Evolutionary conservation across 2,888 invertebrate species (phyloP).

Genomic region (Noctuana brunneofusca): DNA sequence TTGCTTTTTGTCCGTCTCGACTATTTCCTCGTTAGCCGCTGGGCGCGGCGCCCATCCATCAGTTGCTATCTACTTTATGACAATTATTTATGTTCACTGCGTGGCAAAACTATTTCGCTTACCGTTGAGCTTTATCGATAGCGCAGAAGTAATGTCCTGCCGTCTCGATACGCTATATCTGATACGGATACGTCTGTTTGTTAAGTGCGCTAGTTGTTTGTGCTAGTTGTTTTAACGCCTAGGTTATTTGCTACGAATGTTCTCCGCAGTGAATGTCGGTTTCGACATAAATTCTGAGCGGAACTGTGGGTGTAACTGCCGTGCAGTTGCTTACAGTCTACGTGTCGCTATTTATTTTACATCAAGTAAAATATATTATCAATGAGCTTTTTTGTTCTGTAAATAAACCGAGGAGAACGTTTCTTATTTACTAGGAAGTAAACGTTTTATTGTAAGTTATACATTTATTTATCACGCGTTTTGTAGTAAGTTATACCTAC

Average conservation of each 20-base stretch:
- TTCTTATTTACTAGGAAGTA: constrained; percentile 24
- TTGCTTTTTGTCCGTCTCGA: constrained; percentile 48
- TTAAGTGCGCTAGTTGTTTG: constrained; percentile 79
- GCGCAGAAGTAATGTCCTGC: constrained; percentile 78
- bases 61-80: constrained; percentile 78
- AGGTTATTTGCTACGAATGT: constrained; percentile 78
- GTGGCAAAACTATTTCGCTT: constrained; percentile 79
- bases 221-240: constrained; percentile 80
- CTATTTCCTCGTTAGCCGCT: constrained; percentile 68
- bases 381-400: constrained; percentile 55
- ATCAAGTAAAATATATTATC: constrained; percentile 45
- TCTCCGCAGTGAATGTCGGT: constrained; percentile 75
- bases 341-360: constrained; percentile 70
- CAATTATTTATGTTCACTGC: constrained; percentile 80
- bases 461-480: not conserved
- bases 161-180: constrained; percentile 78
- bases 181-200: constrained; percentile 82
- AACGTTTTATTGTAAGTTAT: not conserved
- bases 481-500: no score
- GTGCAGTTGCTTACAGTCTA: constrained; percentile 63
- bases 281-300: constrained; percentile 79
- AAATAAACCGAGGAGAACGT: constrained; percentile 35
- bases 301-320: constrained; percentile 80
- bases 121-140: constrained; percentile 82
- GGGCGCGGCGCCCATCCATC: constrained; percentile 66